A percentile compares a stretch with the other conserved stretches of the same genome.
Conservation (phyloP, 2,888 invertebrate genomes). For the Dasypolia templi region DNA sequence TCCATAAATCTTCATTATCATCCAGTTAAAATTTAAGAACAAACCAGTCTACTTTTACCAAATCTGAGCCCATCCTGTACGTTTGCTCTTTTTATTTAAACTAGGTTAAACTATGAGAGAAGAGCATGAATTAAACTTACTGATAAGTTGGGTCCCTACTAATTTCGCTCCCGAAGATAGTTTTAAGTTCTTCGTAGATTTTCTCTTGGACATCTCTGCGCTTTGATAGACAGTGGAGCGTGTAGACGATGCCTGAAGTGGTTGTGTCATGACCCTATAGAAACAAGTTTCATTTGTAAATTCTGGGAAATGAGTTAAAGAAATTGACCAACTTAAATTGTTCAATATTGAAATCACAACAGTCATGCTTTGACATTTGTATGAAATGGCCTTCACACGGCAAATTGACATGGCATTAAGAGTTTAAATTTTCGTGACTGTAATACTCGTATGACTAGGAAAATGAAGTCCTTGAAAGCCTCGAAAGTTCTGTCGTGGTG, state of each 20-base stretch:
- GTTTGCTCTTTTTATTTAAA: no score
- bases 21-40: no score
- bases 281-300: neutral
- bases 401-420: neutral
- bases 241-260: conserved; percentile 89
- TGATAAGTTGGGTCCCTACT: conserved; percentile 79
- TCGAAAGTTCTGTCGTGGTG: neutral
- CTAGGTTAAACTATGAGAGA: no score
- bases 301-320: no score
- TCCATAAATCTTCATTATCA: no score
- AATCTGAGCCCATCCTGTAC: no score
- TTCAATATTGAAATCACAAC: neutral
- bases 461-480: neutral
- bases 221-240: conserved; percentile 87
- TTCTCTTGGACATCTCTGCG: conserved; percentile 88
- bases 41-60: no score
- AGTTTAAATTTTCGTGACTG: neutral
- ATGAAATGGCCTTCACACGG: neutral
- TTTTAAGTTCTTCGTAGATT: conserved; percentile 85
- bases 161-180: conserved; percentile 82
- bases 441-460: neutral
- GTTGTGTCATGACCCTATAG: conserved; percentile 91
- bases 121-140: conserved; percentile 69
- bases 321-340: neutral
- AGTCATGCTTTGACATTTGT: neutral